Evolutionary conservation across 2,888 invertebrate genomes (phyloP).

Genomic region (Gortyna flavago): DNA sequence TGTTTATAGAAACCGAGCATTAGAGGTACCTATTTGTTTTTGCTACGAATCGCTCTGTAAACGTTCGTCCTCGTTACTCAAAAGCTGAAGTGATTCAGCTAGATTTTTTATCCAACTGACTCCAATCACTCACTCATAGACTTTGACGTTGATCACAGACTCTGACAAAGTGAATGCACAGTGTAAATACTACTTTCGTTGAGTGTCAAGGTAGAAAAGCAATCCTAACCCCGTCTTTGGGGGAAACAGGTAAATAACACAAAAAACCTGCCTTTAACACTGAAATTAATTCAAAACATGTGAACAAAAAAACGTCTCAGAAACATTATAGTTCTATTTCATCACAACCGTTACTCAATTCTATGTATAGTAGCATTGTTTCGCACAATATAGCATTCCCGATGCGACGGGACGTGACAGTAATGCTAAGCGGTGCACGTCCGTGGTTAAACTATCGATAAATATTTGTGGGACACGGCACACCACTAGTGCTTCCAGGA

Average conservation of each 20-base stretch:
- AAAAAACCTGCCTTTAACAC: neutral
- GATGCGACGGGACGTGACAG: constrained; percentile 58
- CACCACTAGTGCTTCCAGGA: constrained; percentile 40
- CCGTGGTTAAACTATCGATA: constrained; percentile 60
- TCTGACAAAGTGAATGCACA: neutral
- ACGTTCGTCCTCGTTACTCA: neutral
- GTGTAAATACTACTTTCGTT: neutral
- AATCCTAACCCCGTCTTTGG: neutral
- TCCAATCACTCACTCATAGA: neutral
- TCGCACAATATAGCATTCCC: constrained; percentile 55
- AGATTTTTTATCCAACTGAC: neutral
- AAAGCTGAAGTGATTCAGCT: neutral
- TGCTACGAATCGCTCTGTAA: neutral
- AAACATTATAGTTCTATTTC: constrained; percentile 27
- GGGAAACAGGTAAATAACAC: neutral
- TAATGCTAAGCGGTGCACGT: constrained; percentile 46
- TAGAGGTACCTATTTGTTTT: neutral
- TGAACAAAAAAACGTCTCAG: constrained; percentile 2
- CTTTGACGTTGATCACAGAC: neutral
- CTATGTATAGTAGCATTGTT: constrained; percentile 42
- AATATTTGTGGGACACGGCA: constrained; percentile 57
- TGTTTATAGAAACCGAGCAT: neutral
- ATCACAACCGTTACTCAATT: constrained; percentile 34
- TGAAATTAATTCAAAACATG: neutral
- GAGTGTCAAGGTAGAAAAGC: neutral